Evolutionary conservation across 2,797 vertebrate genomes (phyloP), one percentile per base, ranked within the genome.

Genomic region (Hippocampus kuda): DNA sequence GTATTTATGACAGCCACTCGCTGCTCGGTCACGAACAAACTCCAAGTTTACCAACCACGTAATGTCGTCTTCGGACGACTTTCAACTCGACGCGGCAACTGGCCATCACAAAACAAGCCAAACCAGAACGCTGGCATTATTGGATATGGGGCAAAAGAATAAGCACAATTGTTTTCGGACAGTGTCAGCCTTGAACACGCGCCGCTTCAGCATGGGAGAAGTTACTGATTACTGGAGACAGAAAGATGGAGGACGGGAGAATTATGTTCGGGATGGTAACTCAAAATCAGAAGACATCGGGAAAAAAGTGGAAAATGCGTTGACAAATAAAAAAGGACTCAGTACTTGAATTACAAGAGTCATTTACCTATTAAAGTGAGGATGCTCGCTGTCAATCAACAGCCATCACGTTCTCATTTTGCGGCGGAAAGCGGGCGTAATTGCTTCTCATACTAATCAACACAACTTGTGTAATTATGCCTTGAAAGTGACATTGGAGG

Each of bases 371-470:
- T 92, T 92, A 92, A 91, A 90, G 87, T 85, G 84, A 87, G 89
- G 89, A 90, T 89, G 90, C 86, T 91, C 89, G 89, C 89, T 91
- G 92, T 91, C 91, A 93, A 91, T 92, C 91, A 92, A 88, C 83
- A 83, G 79, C 88, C 89, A 90, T 91, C 90, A 91, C 89, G 88
- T 88, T 88, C 87, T 86, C 90, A 88, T 91, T 92, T 91, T 91
- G 86, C 87, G 73, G 86, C 87, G 90, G 90, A 91, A 91, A 91
- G 91, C 90, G 84, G 67, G 86, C 79, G 88, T 93, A 93, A 93
- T 93, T 93, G 91, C 92, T 90, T 91, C 90, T 91, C 90, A 88
- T 89, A 91, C 91, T 93, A 93, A 93, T 93, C 91, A 92, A 91
- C 91, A 89, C 90, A 91, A 91, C 90, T 92, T 91, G 90, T 91